These are phyloP conservation scores for Archocentrus centrarchus DNA, from an alignment of 2,113 vertebrate species.

Conservation along the genomic window DNA sequence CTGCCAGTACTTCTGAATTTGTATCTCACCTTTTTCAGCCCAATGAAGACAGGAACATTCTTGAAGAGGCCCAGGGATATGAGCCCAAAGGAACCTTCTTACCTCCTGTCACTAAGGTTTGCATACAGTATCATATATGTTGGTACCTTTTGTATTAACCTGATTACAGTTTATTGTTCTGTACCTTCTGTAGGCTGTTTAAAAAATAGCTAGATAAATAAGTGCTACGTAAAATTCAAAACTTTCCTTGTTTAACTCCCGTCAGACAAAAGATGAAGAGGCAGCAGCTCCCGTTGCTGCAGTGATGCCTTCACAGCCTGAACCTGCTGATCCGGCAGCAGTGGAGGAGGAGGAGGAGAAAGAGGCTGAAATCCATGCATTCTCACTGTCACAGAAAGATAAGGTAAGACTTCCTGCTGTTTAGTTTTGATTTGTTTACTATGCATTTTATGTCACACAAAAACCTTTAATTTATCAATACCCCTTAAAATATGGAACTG, in stretches of 20 bases:
- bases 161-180: background rate
- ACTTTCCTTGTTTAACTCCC: background rate
- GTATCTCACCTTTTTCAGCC: slow-evolving; percentile 76
- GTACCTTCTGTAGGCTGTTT: background rate
- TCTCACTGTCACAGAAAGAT: slow-evolving; percentile 56
- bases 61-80: slow-evolving; percentile 93
- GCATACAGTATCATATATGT: background rate
- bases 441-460: background rate
- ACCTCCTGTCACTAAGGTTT: slow-evolving; percentile 75
- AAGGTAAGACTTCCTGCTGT: slow-evolving; percentile 47
- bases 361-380: slow-evolving; percentile 34
- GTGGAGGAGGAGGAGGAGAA: slow-evolving; percentile 15
- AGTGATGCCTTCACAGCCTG: slow-evolving; percentile 39
- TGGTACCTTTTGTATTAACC: background rate
- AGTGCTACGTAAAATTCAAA: background rate
- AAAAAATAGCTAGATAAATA: background rate
- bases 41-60: slow-evolving; percentile 96
- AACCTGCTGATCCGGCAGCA: slow-evolving; percentile 30
- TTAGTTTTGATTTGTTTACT: background rate
- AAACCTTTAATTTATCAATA: background rate
- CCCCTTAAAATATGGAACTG: background rate
- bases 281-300: slow-evolving; percentile 33
- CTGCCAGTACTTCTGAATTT: background rate
- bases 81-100: slow-evolving; percentile 79
- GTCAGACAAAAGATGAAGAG: slow-evolving; percentile 55